Percentiles rank a stretch among this genome's conserved stretches.
phyloP scores from a whole-genome alignment of 2,797 vertebrate genomes.

The Gephyroberyx darwinii region DNA sequence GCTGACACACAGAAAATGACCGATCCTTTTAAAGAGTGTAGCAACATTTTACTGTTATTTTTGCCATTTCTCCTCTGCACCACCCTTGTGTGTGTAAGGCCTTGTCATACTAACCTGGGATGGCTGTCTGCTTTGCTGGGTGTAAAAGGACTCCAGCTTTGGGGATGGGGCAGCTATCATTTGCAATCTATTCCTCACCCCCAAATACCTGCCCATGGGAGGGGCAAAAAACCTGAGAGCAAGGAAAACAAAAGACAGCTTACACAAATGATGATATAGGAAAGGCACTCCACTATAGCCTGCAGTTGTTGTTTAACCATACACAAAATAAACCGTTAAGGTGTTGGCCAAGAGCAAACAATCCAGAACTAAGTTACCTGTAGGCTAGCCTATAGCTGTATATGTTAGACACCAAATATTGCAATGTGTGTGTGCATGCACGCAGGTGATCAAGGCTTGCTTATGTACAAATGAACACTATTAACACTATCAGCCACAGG shows the following conservation, averaged over 20 bases:
- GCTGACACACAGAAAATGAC: too few species aligned
- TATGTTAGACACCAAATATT: background rate
- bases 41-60: too few species aligned
- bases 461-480: too few species aligned
- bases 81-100: background rate
- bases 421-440: constrained; percentile 9
- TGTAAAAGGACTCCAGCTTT: constrained; percentile 85
- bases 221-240: constrained; percentile 82
- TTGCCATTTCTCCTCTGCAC: too few species aligned
- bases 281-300: background rate
- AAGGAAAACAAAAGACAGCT: constrained; percentile 37
- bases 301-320: background rate
- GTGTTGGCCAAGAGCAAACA: constrained; percentile 7
- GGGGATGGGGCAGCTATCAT: constrained; percentile 70
- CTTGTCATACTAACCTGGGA: constrained; percentile 68
- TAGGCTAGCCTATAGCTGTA: background rate
- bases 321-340: background rate
- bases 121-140: constrained; percentile 66
- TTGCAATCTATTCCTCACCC: constrained; percentile 81
- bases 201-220: constrained; percentile 85
- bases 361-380: background rate
- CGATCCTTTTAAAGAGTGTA: too few species aligned
- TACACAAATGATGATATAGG: constrained; percentile 14
- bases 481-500: too few species aligned
- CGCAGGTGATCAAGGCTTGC: background rate